Base-by-base conservation (phyloP, 2,888 invertebrate species). In the Tridacna gigas region DNA sequence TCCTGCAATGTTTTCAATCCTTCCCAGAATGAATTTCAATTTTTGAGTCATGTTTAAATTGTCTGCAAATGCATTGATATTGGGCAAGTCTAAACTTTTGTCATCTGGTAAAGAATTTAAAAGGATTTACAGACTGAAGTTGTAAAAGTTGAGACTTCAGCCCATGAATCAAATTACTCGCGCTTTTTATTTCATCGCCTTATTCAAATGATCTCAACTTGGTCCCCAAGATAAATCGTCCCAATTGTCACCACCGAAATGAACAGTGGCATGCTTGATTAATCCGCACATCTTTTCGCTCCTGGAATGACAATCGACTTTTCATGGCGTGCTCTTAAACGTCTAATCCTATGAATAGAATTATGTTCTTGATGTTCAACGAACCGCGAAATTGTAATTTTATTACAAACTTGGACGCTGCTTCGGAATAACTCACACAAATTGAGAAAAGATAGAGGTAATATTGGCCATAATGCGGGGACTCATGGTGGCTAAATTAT, bases 401-500 rank as follows among this genome's bases (percentile, higher is more conserved):
- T 87, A 87, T 87, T 87, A 81, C 87, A 74, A 87, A 87, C 74
- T 67, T 87, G 74, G 77, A 83, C 84, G 87, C 83, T 83, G 81
- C 63, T 79, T 77, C 47, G 67, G 83, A 85, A 84, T 84, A 85
- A 85, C 81, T 85, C 84, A 81, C 81, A 74, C 77, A 82, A 85
- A 87, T 85, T 85, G 83, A 85, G 85, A 87, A 84, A 74, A 61
- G 81, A 84, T 87, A 79, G 75, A 79, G 87, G 87, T 82, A 87
- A 87, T 82, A 82, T 83, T 77, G 82, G 63, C 28, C 61, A n/a
- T 86, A 80, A 82, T 82, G 80, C 80, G 71, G 61, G 69, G 51
- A 69, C 15, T 63, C 74, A 61, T 61, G 63, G 78, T 74, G 74
- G 67, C 26, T 67, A 60, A 74, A 45, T 74, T 67, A 77, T 67